Evolutionary conservation across 2,888 invertebrate genomes (phyloP).

Genomic region (Pteria penguin): DNA sequence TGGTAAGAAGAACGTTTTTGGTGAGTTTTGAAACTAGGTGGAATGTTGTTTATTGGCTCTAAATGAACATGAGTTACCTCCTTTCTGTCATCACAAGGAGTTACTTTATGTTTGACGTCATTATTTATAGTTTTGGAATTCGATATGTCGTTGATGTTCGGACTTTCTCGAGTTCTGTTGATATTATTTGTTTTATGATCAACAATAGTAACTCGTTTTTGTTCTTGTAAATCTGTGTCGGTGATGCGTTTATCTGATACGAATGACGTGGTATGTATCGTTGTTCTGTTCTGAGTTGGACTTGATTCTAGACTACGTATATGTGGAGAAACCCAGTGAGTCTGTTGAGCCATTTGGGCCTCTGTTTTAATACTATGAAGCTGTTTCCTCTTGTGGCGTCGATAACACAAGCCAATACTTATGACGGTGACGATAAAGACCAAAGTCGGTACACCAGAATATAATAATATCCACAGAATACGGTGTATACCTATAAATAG

Average conservation of each 20-base stretch:
- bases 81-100: conserved; percentile 29
- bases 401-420: conserved; percentile 63
- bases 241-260: conserved; percentile 34
- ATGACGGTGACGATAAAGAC: conserved; percentile 59
- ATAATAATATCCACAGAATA: conserved; percentile 67
- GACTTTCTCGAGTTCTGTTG: not conserved
- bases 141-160: not conserved
- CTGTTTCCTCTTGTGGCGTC: conserved; percentile 49
- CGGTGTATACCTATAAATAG: conserved; percentile 65
- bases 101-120: conserved; percentile 1
- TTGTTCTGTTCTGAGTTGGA: conserved; percentile 59
- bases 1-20: conserved; percentile 72
- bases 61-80: conserved; percentile 33
- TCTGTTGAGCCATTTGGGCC: conserved; percentile 30
- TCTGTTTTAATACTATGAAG: conserved; percentile 39
- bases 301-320: conserved; percentile 55
- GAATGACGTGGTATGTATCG: conserved; percentile 67
- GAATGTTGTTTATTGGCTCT: conserved; percentile 13
- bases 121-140: not conserved
- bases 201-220: conserved; percentile 22
- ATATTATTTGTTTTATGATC: conserved; percentile 10
- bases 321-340: conserved; percentile 47
- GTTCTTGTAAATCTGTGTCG: conserved; percentile 6
- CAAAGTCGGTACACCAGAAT: conserved; percentile 65
- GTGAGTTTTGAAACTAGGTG: conserved; percentile 55